Evolutionary conservation across 2,797 vertebrate species (phyloP), one percentile per base, ranked within the genome.

Genomic region (Stomatorhinus walkeri): DNA sequence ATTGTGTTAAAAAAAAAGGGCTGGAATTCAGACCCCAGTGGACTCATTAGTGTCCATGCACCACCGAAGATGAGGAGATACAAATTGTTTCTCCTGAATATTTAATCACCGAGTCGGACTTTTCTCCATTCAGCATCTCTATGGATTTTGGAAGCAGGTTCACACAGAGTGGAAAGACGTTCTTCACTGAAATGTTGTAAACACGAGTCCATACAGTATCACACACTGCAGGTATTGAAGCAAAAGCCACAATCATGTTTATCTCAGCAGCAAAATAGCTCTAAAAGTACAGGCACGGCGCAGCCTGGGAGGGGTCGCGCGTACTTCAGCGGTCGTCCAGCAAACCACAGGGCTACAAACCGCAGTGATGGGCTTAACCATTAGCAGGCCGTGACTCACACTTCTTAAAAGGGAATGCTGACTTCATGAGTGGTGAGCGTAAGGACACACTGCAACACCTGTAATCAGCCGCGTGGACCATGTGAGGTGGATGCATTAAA

Each of bases 391-490:
- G 48, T 89, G 81, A 89, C 81, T 85, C 88, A 89, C 46, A 5
- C 51, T 84, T 24, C 83, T 85, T 40, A 88, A 85, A 88, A 43
- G 79, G 81, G 83, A 48, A 43, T 19, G 51, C 22, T 88, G 88
- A 88, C 88, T 56, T 89, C 76, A 86, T 85, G 88, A 84, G 86
- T 88, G 22, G 5, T 24, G 49, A 43, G 88, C n/a, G 28, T 61
- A 1, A 32, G 76, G 36, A 49, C 54, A 48, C 68, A n/a, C n/a
- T 7, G 14, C n/a, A 52, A 87, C 51, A 83, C 84, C 85, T 87
- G 43, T 46, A 83, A 89, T 89, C 88, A 89, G n/a, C 89, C 54
- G 64, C 49, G 64, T 43, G 52, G 19, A 79, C 54, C 48, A 59
- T 59, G 49, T 24, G 36, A 79, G 36, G 4, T 43, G 52, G 49